Percentiles rank a stretch among this genome's conserved stretches.
Conservation (phyloP, 2,797 vertebrate genomes). For the Adrianichthys oophorus region DNA sequence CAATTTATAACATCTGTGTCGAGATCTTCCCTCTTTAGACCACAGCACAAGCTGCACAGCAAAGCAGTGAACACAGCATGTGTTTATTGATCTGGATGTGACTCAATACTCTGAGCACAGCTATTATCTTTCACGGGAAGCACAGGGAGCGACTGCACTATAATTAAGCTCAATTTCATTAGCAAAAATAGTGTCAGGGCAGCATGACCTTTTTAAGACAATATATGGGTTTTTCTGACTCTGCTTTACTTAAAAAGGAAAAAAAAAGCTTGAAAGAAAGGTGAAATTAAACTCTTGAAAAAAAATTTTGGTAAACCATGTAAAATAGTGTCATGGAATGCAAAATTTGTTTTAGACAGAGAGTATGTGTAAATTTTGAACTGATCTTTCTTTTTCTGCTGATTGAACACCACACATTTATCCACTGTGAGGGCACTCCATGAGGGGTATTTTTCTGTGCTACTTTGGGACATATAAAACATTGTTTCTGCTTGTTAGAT, state of each 20-base stretch:
- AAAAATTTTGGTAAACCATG: background rate
- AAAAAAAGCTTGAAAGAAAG: background rate
- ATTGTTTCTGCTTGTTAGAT: too few relatives aligned
- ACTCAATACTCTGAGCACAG: conserved; percentile 55
- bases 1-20: conserved; percentile 30
- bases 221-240: conserved; percentile 22
- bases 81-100: conserved; percentile 61
- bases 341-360: too few relatives aligned
- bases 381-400: too few relatives aligned
- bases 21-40: conserved; percentile 30
- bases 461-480: too few relatives aligned
- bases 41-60: conserved; percentile 48
- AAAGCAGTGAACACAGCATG: conserved; percentile 36
- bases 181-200: conserved; percentile 21
- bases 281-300: conserved; percentile 20
- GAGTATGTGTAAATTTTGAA: too few relatives aligned
- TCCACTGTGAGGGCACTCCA: too few relatives aligned
- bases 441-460: too few relatives aligned
- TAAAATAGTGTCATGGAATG: too few relatives aligned
- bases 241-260: conserved; percentile 5
- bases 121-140: conserved; percentile 43
- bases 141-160: conserved; percentile 25
- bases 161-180: conserved; percentile 42
- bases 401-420: too few relatives aligned
- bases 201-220: conserved; percentile 19